Base-by-base conservation (phyloP, 92 coral and sea anemone species). In the Porites rus region DNA sequence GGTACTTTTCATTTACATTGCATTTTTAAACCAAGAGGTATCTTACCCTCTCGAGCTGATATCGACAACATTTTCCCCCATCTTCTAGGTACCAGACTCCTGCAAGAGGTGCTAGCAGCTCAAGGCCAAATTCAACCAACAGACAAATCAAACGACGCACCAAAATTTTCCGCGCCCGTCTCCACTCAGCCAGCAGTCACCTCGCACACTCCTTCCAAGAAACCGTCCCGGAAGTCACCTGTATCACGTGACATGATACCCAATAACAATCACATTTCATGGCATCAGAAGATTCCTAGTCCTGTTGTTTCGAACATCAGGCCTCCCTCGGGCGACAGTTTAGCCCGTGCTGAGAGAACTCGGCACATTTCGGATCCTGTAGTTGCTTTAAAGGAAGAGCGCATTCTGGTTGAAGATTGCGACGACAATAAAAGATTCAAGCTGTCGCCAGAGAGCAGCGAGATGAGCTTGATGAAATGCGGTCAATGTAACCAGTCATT, bases 401-500 rank as follows among this genome's bases (percentile, higher is more conserved):
- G 80, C 16, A 53, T 73, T 52, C 43, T 83, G 19, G 74, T 83
- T 76, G 88, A 87, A 43, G 79, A 91, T 63, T 78, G 51, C 11
- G 94, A 82, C 31, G 91, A 89, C 63, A 74, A 78, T 20, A 67
- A 73, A 62, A 50, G 87, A 38, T 63, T 65, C 62, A 82, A 52
- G 24, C 62, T 88, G 76, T 70, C 91, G 13, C 61, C 61, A 0
- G 95, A 88, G 21, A 85, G 85, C 50, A n/a, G 89, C 5, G 96
- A 95, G 65, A 53, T 90, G 73, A 93, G 91, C 77, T 72, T 95
- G 71, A 93, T 98, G 99, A 86, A 90, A 73, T 97, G 99, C 66
- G 96, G 95, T 54, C 99, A 97, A 80, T 97, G 99, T 81, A 91
- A 86, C 80, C 94, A 91, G 82, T 88, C 98, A 38, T 97, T 95